Base-by-base conservation (phyloP, 2,888 invertebrate species). In the Elegia similella region DNA sequence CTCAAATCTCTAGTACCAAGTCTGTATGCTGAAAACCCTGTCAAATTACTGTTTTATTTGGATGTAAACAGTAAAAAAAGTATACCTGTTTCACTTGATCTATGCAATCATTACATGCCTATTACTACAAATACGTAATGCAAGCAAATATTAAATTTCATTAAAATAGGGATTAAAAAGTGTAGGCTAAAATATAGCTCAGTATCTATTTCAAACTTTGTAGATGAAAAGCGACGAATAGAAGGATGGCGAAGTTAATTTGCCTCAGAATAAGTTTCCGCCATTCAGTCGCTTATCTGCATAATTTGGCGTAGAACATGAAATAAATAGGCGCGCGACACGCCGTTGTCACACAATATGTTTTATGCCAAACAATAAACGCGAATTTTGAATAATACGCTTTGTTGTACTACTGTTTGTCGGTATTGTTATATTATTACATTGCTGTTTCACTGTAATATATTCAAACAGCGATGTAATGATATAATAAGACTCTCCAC, bases 241-340 rank as follows among this genome's bases (percentile, higher is more conserved):
- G 78, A 78, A 81, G 77, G 78, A 79, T 79, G 74, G 67, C 72
- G 66, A 73, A 86, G 86, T 86, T 86, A 87, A 86, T 88, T 89
- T 87, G 81, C 85, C 84, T 83, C 81, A 82, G 82, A 74, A 78
- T 78, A 87, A 88, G 87, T 89, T 88, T 80, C 78, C 73, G 68
- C 84, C 78, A 86, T 88, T 87, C 84, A 86, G 78, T 86, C 80
- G 82, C 86, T 86, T 86, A 88, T 88, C 88, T 87, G 77, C 86
- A 89, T 87, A 88, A 89, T 88, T 87, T 84, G 78, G 69, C 81
- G 83, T 82, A 78, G 81, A 84, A 82, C 82, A 85, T 79, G 86
- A 82, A 85, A 84, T 79, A 83, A 87, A 85, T 86, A 84, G 83
- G 82, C 80, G 77, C 71, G 79, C 79, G 78, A 82, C 80, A 80